Conservation (phyloP, 2,888 invertebrate genomes). For the Erpobdella octoculata region DNA sequence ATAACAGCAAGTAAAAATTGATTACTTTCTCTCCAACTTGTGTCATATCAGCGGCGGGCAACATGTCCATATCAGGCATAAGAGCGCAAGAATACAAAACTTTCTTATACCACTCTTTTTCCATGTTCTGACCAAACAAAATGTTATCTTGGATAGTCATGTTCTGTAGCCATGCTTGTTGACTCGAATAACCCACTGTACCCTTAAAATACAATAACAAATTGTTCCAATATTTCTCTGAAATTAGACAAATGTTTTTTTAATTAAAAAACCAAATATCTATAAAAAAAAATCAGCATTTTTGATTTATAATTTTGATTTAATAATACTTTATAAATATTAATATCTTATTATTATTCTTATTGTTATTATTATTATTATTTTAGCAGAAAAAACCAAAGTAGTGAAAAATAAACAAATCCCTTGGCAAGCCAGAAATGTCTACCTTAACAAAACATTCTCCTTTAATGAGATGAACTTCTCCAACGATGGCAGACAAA, state of each 20-base stretch:
- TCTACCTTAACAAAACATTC: not conserved
- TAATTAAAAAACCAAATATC: too few species aligned
- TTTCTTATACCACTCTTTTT: not conserved
- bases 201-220: conserved; percentile 4
- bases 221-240: too few species aligned
- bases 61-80: not conserved
- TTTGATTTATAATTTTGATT: not conserved
- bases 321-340: not conserved
- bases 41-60: conserved; percentile 3
- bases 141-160: conserved; percentile 15
- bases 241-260: too few species aligned
- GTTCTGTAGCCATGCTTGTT: conserved; percentile 23
- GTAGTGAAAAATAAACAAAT: not conserved
- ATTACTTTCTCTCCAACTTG: conserved; percentile 22
- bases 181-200: conserved; percentile 7
- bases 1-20: not conserved
- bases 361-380: not conserved
- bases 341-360: not conserved
- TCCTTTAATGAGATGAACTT: not conserved
- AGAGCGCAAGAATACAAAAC: conserved; percentile 13
- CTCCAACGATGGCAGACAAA: not conserved
- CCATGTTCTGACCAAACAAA: conserved; percentile 13
- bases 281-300: not conserved
- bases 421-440: not conserved
- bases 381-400: not conserved